A percentile compares a stretch with the other conserved stretches of the same genome.
Evolutionary conservation across 2,113 vertebrate species (phyloP).

Genomic region (Prinia subflava): DNA sequence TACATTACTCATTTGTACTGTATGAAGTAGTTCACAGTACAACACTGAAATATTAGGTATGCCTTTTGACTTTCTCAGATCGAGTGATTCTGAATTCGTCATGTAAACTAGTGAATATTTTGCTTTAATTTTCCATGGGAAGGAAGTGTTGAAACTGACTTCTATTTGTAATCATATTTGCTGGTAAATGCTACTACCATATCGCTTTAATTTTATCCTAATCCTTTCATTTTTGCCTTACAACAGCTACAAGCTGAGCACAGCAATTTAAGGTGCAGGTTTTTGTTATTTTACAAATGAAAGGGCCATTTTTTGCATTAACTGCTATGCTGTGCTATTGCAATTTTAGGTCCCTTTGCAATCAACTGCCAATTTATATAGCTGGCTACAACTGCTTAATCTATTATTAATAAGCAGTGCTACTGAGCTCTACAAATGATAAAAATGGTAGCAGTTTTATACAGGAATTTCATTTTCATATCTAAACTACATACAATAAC

Average conservation of each 20-base stretch:
- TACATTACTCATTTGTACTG: slow-evolving; percentile 5
- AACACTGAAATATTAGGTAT: slow-evolving; percentile 18
- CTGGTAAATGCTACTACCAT: slow-evolving; percentile 1
- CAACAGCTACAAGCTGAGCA: slow-evolving; percentile 51
- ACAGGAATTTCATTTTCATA: slow-evolving; percentile 69
- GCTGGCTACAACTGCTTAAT: slow-evolving; percentile 70
- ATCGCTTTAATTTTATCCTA: slow-evolving; percentile 20
- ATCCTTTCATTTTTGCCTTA: slow-evolving; percentile 54
- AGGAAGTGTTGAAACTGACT: slow-evolving; percentile 4
- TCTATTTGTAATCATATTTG: neutral
- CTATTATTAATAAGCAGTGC: slow-evolving; percentile 72
- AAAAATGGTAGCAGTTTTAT: slow-evolving; percentile 63
- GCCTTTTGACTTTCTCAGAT: slow-evolving; percentile 42
- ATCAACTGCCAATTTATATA: slow-evolving; percentile 71
- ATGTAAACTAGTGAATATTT: neutral
- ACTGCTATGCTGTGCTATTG: slow-evolving; percentile 55
- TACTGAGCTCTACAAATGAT: slow-evolving; percentile 65
- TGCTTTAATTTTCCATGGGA: slow-evolving; percentile 36
- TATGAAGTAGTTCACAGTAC: slow-evolving; percentile 20
- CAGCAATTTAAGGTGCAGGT: slow-evolving; percentile 56
- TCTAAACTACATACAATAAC: slow-evolving; percentile 64
- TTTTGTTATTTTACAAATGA: slow-evolving; percentile 66
- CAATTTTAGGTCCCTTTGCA: slow-evolving; percentile 63
- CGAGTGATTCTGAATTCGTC: slow-evolving; percentile 23
- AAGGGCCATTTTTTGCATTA: slow-evolving; percentile 59